Base-by-base conservation (phyloP, 2,888 invertebrate species). In the Noctuana brunneofusca region DNA sequence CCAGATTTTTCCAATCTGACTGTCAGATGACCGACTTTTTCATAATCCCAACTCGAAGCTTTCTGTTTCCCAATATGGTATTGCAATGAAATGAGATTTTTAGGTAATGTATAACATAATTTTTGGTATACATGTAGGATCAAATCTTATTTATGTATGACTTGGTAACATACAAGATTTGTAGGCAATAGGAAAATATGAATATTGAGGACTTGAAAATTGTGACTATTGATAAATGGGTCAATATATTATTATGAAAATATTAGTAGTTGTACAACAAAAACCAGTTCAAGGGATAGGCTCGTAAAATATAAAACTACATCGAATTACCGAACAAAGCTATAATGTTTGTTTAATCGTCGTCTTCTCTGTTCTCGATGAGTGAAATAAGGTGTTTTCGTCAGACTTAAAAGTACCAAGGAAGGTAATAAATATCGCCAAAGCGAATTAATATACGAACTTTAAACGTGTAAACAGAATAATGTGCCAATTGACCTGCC, bases 1-100 rank as follows among this genome's bases (percentile, higher is more conserved):
- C 85, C 83, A 87, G 75, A 80, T 85, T 86, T 76, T 79, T 83
- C 72, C 70, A 74, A 75, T 74, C 74, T 69, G 69, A 71, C 71
- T 72, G 72, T 69, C 74, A 69, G 65, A 68, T 75, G 76, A 69
- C 78, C 76, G 74, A 77, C 69, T 80, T 81, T 74, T 65, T 72
- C 70, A 68, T 67, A 71, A 68, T 68, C 68, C 63, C 3, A 18
- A 20, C 27, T 35, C 66, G 60, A 56, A 68, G 67, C 68, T 68
- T 64, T 71, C 38, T 48, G 56, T 22, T 49, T 62, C 59, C 60
- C 65, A 80, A 71, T 76, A 78, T 54, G 80, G 80, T 27, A 12
- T 9, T 48, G 43, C 14, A 12, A 59, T 8, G 9, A 20, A 53
- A 50, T 53, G 41, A 59, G 52, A 41, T 41, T 52, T 52, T 38